Evolutionary conservation across 1,140 invertebrate species (phyloP).

Genomic region (Papilio helenus): DNA sequence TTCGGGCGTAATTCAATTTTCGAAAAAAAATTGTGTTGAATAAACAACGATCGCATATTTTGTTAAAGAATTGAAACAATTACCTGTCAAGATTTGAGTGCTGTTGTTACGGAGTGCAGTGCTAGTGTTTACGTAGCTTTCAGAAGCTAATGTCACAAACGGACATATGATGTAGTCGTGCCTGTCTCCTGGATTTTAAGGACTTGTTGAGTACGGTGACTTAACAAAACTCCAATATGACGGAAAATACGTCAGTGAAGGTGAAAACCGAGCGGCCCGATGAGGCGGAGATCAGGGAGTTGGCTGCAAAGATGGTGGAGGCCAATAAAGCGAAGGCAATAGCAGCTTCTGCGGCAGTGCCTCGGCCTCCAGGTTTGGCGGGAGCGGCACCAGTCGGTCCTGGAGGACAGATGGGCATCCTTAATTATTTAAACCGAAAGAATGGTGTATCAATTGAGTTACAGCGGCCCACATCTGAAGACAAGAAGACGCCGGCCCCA

Average conservation of each 20-base stretch:
- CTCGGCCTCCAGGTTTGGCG: constrained; percentile 67
- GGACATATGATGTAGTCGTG: constrained; percentile 40
- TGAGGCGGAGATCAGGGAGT: constrained; percentile 92
- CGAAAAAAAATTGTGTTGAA: constrained; percentile 33
- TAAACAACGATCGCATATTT: constrained; percentile 43
- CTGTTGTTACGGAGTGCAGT: constrained; percentile 34
- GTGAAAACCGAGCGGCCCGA: constrained; percentile 93
- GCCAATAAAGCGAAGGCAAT: constrained; percentile 90
- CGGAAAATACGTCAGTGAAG: constrained; percentile 65
- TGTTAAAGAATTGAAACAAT: constrained; percentile 23
- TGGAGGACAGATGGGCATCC: constrained; percentile 84
- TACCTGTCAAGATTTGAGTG: constrained; percentile 17
- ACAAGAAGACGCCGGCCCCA: constrained; percentile 83
- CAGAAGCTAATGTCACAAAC: constrained; percentile 34
- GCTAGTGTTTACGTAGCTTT: constrained; percentile 37
- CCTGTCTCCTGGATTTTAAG: constrained; percentile 1
- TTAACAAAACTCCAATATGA: constrained; percentile 56
- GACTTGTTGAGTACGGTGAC: constrained; percentile 7
- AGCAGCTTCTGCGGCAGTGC: constrained; percentile 77
- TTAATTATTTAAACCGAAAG: constrained; percentile 84
- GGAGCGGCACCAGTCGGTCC: constrained; percentile 62
- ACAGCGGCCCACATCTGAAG: constrained; percentile 59
- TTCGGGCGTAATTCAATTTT: constrained; percentile 43
- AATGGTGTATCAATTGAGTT: constrained; percentile 60
- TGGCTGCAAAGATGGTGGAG: constrained; percentile 94